These are phyloP conservation scores for Hiodon tergisus DNA, from an alignment of 2,113 vertebrate genomes.

Conservation along the genomic window DNA sequence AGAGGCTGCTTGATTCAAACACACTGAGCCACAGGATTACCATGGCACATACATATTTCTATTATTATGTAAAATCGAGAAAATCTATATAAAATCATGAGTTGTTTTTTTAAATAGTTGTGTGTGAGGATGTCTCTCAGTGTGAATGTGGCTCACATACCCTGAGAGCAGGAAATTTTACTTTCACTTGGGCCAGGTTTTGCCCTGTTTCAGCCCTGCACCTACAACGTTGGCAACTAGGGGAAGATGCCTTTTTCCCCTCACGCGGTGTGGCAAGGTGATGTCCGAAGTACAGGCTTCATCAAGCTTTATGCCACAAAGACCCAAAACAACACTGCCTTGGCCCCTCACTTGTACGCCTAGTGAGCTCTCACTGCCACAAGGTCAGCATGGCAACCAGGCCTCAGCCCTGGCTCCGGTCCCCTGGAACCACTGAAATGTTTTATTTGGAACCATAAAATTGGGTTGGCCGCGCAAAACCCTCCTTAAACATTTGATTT, in stretches of 20 bases:
- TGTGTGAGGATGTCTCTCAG: constrained; percentile 54
- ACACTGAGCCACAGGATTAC: too few species aligned
- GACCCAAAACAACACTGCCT: too few species aligned
- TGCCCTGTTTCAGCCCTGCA: constrained; percentile 47
- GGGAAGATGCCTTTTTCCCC: background rate
- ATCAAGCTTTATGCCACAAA: background rate
- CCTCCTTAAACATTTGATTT: too few species aligned
- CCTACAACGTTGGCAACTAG: background rate
- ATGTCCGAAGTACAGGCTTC: background rate
- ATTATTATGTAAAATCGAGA: background rate
- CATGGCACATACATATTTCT: background rate
- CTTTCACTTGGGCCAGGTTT: constrained; percentile 57
- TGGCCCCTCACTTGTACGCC: background rate
- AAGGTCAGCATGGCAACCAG: constrained; percentile 1
- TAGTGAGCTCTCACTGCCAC: background rate
- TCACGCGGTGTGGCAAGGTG: background rate
- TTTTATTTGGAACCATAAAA: background rate
- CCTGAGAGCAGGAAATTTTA: constrained; percentile 57
- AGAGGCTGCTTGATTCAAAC: too few species aligned
- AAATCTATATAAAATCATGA: background rate
- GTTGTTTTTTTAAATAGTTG: constrained; percentile 47
- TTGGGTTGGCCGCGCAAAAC: too few species aligned
- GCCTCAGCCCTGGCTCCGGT: background rate
- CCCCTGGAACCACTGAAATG: too few species aligned
- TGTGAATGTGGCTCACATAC: constrained; percentile 50